Base-by-base conservation (phyloP, 1,140 invertebrate species). In the Octopus bimaculoides region DNA sequence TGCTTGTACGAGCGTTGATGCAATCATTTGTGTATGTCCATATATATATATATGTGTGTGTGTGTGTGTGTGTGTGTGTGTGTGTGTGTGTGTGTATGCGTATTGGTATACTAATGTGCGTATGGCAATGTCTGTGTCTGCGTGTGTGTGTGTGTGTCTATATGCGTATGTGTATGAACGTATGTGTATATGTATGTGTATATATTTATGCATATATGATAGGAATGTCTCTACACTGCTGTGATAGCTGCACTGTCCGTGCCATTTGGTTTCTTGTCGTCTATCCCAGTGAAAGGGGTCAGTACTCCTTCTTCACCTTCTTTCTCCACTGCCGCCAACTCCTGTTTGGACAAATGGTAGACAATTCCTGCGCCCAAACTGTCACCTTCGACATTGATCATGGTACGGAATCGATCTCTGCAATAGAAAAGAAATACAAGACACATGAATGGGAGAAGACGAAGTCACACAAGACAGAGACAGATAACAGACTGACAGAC, bases 371-470 rank as follows among this genome's bases (percentile, higher is more conserved):
- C 96, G 69, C 97, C 97, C 73, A 98, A 92, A 75, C 96, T 95
- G 90, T 99, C 97, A 81, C 97, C 97, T 85, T 98, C 93, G 17
- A 99, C 97, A 89, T 99, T 99, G 83, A 98, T 96, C 81, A 96
- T 96, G 69, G 97, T 99, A 77, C 97, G 93, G 92, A 98, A 97
- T 82, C 97, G 95, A 91, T 98, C 97, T 81, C 97, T 98, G 89
- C 52, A 92, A 92, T 84, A 54, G 69, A 56, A 54, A 5, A 53
- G 54, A 17, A 61, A 61, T 61, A 61, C 56, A 12, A 61, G 17
- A 9, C 9, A 61, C 17, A 61, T 54, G 9, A 54, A 14, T 54
- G 54, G 56, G 8, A 71, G 26, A 73, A 41, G 54, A 75, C 71
- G 52, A 75, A n/a, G 54, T 61, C 12, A 53, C 75, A 73, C 20